Base-by-base conservation (phyloP, 2,113 vertebrate genomes). In the Gnathonemus echidnorhynchus region DNA sequence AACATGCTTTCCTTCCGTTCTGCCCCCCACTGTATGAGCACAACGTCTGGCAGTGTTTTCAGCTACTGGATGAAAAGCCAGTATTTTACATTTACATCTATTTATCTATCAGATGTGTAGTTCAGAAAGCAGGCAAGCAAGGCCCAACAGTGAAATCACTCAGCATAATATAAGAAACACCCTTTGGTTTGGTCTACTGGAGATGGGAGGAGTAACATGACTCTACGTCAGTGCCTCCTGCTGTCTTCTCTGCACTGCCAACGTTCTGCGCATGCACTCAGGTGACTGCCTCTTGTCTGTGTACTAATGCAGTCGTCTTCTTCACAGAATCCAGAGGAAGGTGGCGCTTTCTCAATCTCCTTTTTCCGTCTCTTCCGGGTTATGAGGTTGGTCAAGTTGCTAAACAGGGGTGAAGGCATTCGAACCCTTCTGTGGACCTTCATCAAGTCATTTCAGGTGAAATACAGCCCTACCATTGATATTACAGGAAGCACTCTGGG, bases 361-460 rank as follows among this genome's bases (percentile, higher is more conserved):
- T 99, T 99, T 95, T 99, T 99, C 95, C 98, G 98, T 91, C 96
- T 99, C 92, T 99, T 99, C 96, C 97, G 98, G 88, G 98, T 99
- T 90, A 99, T 99, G 98, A 96, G 98, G 70, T 90, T 99, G 95
- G 98, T 99, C 93, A 99, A 99, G 93, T 96, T 99, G 91, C 96
- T 99, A 92, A 99, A 98, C 95, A 95, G 98, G 90, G 98, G 98
- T 62, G 98, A 99, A 93, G 98, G 98, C 92, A 99, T 99, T 94
- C 96, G 98, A 91, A 99, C 98, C 0, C 94, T 99, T 70, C 94
- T 99, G 89, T 99, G 98, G 98, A 99, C 98, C 2, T 99, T 99
- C 91, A 98, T 99, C 93, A 99, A 99, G 92, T 99, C 98, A 49
- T 99, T 99, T 93, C 98, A 99, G 98, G 98, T 98, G 91, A 95